phyloP scores from a whole-genome alignment of 1,140 invertebrate species.

The Drosophila seguyi region DNA sequence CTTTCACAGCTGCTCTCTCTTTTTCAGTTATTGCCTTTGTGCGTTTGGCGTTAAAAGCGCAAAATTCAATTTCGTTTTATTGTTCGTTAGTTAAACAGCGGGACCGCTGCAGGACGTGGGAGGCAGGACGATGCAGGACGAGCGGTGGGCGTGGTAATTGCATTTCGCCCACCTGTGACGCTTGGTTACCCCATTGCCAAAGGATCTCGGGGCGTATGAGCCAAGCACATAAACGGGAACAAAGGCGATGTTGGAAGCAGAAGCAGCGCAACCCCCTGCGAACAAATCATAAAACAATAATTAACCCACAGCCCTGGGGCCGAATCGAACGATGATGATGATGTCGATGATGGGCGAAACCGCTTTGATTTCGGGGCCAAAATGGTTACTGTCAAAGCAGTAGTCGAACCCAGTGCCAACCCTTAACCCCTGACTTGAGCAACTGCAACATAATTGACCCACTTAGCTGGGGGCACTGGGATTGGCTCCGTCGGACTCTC shows the following conservation, averaged over 20 bases:
- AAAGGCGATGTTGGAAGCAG: conserved; percentile 22
- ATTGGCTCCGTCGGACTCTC: background rate
- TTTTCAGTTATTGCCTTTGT: conserved; percentile 66
- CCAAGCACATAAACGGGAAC: conserved; percentile 45
- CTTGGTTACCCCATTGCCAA: conserved; percentile 42
- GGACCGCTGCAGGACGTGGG: conserved; percentile 14
- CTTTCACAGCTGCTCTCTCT: conserved; percentile 9
- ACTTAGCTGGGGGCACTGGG: conserved; percentile 30
- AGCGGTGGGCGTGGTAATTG: conserved; percentile 62
- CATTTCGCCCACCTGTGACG: conserved; percentile 75
- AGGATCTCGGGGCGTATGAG: conserved; percentile 55
- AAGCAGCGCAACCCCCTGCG: background rate
- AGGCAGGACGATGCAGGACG: background rate
- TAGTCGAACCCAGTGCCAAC: background rate
- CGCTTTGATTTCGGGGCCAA: conserved; percentile 27
- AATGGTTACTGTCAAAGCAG: conserved; percentile 22
- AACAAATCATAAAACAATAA: conserved; percentile 50
- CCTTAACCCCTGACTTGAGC: conserved; percentile 11
- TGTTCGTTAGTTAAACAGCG: conserved; percentile 78
- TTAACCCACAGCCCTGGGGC: conserved; percentile 24
- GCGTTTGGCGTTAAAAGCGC: conserved; percentile 77
- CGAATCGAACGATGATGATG: conserved; percentile 4
- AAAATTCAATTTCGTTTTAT: conserved; percentile 84
- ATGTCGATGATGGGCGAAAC: conserved; percentile 14
- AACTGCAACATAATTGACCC: conserved; percentile 46